Percentiles rank a stretch among this genome's conserved stretches.
Evolutionary conservation across 2,888 invertebrate species (phyloP).

Genomic region (Drosophila neotestacea): DNA sequence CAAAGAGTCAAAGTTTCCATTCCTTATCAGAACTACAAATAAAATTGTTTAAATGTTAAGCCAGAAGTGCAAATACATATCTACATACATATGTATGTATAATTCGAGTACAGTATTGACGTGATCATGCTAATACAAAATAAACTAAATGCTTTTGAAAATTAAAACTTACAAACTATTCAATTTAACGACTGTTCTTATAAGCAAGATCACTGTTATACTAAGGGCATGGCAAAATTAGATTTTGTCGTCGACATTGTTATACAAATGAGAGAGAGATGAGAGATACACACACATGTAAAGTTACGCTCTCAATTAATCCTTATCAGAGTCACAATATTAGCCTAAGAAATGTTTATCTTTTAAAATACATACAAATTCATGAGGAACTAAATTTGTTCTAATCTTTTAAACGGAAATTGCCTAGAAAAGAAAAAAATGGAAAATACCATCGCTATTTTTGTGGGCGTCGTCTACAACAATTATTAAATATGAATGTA

Average conservation of each 20-base stretch:
- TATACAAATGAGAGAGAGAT: background rate
- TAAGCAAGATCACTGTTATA: too few relatives aligned
- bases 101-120: too few relatives aligned
- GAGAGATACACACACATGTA: background rate
- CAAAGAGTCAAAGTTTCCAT: conserved; percentile 6
- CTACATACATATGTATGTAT: too few relatives aligned
- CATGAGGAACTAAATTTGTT: conserved; percentile 5
- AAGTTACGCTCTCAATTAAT: conserved; percentile 9
- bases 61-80: conserved; percentile 3
- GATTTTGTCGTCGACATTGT: conserved; percentile 2
- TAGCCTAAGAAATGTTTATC: conserved; percentile 27
- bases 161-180: too few relatives aligned
- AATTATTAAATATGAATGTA: background rate
- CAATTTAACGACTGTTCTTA: too few relatives aligned
- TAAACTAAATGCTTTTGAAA: background rate
- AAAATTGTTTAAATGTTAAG: conserved; percentile 1
- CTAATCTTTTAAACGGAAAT: conserved; percentile 53
- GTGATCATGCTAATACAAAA: background rate
- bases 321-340: conserved; percentile 10
- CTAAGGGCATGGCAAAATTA: background rate
- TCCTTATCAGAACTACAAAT: conserved; percentile 14
- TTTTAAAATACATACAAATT: conserved; percentile 9
- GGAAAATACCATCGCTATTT: conserved; percentile 20
- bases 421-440: conserved; percentile 16
- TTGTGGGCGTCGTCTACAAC: conserved; percentile 37